Percentiles rank a stretch among this genome's conserved stretches.
Conservation (phyloP, 2,113 vertebrate species). For the Paracanthobrama guichenoti region DNA sequence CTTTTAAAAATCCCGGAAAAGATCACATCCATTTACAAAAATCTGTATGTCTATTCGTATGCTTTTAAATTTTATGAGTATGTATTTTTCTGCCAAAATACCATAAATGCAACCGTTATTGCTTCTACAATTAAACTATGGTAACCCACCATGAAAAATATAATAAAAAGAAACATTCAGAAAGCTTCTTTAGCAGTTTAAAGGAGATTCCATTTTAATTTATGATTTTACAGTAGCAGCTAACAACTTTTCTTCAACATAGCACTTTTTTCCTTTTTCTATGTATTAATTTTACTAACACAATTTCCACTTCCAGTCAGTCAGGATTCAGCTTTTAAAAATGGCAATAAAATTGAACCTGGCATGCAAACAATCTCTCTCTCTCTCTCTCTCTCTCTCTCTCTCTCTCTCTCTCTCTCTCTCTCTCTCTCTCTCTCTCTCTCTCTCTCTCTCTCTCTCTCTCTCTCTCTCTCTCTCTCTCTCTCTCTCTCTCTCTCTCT, state of each 20-base stretch:
- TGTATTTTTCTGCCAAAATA: background rate
- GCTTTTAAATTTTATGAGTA: background rate
- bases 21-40: no score
- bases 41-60: no score
- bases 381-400: conserved; percentile 30
- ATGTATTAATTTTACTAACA: background rate
- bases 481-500: background rate
- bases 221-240: background rate
- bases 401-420: conserved; percentile 23
- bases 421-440: conserved; percentile 25
- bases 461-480: conserved; percentile 18
- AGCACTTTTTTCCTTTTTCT: background rate
- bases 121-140: background rate
- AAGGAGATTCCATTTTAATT: background rate
- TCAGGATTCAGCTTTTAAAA: background rate
- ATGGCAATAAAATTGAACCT: conserved; percentile 23
- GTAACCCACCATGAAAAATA: background rate
- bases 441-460: conserved; percentile 18
- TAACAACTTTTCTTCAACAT: background rate
- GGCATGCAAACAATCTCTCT: background rate
- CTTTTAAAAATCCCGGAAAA: no score
- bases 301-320: background rate
- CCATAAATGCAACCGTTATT: background rate
- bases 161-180: background rate
- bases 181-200: background rate